phyloP scores from a whole-genome alignment of 2,888 invertebrate genomes.

The Schrankia costaestrigalis region DNA sequence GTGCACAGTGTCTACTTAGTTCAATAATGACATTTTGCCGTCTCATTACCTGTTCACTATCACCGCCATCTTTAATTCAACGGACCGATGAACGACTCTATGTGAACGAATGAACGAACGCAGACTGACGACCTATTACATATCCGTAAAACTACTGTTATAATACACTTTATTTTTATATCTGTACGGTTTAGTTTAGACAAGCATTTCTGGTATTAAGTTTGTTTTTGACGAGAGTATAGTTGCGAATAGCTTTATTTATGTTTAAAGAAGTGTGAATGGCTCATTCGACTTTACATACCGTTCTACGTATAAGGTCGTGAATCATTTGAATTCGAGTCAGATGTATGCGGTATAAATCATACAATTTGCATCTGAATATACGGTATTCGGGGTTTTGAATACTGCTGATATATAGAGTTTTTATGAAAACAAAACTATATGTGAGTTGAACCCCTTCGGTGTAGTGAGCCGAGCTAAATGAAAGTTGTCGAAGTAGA shows the following conservation, averaged over 20 bases:
- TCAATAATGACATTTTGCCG: constrained; percentile 47
- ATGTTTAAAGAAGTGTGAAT: constrained; percentile 29
- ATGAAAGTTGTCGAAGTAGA: too few relatives aligned
- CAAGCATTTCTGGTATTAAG: too few relatives aligned
- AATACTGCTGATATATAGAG: constrained; percentile 14
- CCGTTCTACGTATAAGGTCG: constrained; percentile 9
- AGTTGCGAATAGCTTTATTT: constrained; percentile 34
- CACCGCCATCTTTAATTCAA: constrained; percentile 61
- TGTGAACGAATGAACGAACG: constrained; percentile 46
- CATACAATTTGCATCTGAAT: constrained; percentile 23
- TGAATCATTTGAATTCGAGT: constrained; percentile 19
- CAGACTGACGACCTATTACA: constrained; percentile 33
- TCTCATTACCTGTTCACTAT: constrained; percentile 44
- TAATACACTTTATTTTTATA: background rate
- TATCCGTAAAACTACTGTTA: constrained; percentile 18
- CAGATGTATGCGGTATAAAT: constrained; percentile 14
- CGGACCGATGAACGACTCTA: constrained; percentile 54
- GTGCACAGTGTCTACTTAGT: constrained; percentile 47
- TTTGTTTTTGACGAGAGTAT: constrained; percentile 19
- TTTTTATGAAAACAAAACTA: too few relatives aligned
- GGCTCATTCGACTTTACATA: constrained; percentile 17
- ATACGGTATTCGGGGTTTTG: constrained; percentile 9
- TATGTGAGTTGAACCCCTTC: too few relatives aligned
- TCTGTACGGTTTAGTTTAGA: too few relatives aligned
- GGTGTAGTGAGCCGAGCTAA: too few relatives aligned